These are phyloP conservation scores for Moxostoma hubbsi DNA, from an alignment of 2,797 vertebrate species.

Conservation along the genomic window DNA sequence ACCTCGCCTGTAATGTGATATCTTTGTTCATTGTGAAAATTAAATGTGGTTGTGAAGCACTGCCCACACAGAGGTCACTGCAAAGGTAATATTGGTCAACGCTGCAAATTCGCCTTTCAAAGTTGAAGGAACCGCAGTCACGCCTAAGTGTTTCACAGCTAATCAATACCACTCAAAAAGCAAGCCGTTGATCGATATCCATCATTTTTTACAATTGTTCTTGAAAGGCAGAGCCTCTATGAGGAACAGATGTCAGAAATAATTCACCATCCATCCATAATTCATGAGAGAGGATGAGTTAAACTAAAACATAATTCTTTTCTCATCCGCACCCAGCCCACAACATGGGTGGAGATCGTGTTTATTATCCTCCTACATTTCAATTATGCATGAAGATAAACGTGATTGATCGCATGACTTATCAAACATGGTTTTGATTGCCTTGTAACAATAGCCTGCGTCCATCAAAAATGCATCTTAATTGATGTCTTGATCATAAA, in stretches of 20 bases:
- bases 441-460: not conserved
- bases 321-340: constrained; percentile 29
- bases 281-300: constrained; percentile 72
- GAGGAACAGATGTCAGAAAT: constrained; percentile 75
- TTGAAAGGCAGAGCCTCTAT: constrained; percentile 67
- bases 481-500: constrained; percentile 21
- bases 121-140: constrained; percentile 38
- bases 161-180: constrained; percentile 72
- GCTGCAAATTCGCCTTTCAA: too few species aligned
- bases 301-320: constrained; percentile 35
- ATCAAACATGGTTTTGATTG: not conserved
- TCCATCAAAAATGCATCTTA: constrained; percentile 6
- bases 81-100: too few species aligned
- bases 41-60: too few species aligned
- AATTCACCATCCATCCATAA: constrained; percentile 75
- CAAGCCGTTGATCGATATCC: constrained; percentile 70
- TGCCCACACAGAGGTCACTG: too few species aligned
- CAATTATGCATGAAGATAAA: constrained; percentile 24
- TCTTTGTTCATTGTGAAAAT: too few species aligned
- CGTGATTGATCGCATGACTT: constrained; percentile 31
- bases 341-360: constrained; percentile 23
- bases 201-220: constrained; percentile 70
- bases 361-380: constrained; percentile 29
- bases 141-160: constrained; percentile 66
- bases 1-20: too few species aligned